A percentile compares a stretch with the other conserved stretches of the same genome.
Evolutionary conservation across 1,140 invertebrate species (phyloP).

Genomic region (Diabrotica undecimpunctata): DNA sequence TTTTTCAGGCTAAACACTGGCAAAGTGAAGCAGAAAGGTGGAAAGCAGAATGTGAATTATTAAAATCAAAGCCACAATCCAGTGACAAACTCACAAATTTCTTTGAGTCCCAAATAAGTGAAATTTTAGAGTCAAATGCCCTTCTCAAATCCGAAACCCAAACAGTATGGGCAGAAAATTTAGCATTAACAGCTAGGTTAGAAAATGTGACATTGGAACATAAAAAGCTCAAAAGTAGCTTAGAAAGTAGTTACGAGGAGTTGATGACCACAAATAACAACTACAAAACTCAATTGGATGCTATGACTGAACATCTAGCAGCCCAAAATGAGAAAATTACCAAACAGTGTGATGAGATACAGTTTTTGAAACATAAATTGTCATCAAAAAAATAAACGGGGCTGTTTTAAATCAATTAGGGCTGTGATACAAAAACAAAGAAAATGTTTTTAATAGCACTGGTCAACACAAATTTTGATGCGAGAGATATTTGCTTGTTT

Average conservation of each 20-base stretch:
- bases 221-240: slow-evolving; percentile 40
- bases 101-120: slow-evolving; percentile 43
- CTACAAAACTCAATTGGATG: slow-evolving; percentile 84
- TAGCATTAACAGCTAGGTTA: slow-evolving; percentile 40
- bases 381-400: slow-evolving; percentile 31
- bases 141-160: slow-evolving; percentile 36
- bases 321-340: slow-evolving; percentile 87
- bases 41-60: slow-evolving; percentile 55
- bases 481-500: too few species aligned
- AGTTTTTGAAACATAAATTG: slow-evolving; percentile 45
- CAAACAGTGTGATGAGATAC: slow-evolving; percentile 72
- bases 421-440: background rate
- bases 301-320: slow-evolving; percentile 89
- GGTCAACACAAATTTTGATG: too few species aligned
- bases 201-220: slow-evolving; percentile 43
- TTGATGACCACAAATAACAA: slow-evolving; percentile 67
- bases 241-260: slow-evolving; percentile 47
- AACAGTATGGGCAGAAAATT: slow-evolving; percentile 40
- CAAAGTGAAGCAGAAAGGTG: slow-evolving; percentile 57
- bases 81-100: slow-evolving; percentile 42
- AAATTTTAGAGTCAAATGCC: slow-evolving; percentile 39
- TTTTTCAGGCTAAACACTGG: slow-evolving; percentile 40
- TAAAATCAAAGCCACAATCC: slow-evolving; percentile 44
- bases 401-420: background rate
- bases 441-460: too few species aligned